Conservation (phyloP, 2,888 invertebrate genomes). For the Drosophila bunnanda region DNA sequence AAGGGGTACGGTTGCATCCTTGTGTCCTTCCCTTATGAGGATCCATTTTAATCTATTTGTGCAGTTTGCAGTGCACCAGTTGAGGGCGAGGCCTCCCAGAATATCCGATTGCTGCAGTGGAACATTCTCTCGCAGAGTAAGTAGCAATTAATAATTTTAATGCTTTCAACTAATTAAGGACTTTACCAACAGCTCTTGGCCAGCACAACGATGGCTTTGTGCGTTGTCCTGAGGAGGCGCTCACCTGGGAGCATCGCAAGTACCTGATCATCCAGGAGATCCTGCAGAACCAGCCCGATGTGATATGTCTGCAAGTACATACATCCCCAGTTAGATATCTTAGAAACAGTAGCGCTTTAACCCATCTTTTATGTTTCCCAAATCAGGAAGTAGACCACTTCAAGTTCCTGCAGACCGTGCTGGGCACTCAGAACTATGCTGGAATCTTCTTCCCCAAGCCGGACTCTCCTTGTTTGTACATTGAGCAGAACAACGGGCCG, state of each 20-base stretch:
- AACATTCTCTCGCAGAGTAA: conserved; percentile 90
- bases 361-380: conserved; percentile 22
- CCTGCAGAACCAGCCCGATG: conserved; percentile 88
- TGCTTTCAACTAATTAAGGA: background rate
- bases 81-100: conserved; percentile 82
- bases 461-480: conserved; percentile 90
- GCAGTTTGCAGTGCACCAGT: conserved; percentile 85
- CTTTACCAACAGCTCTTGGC: conserved; percentile 86
- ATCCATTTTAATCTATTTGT: conserved; percentile 17
- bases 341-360: conserved; percentile 60
- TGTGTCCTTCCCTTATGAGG: background rate
- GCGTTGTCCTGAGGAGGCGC: conserved; percentile 88
- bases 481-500: conserved; percentile 90
- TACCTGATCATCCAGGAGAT: conserved; percentile 90
- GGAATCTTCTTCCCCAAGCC: conserved; percentile 91
- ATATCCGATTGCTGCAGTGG: conserved; percentile 89
- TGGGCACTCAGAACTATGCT: conserved; percentile 88
- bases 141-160: conserved; percentile 40
- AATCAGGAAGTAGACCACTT: conserved; percentile 90
- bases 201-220: conserved; percentile 90
- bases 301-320: conserved; percentile 89
- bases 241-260: conserved; percentile 89
- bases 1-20: conserved; percentile 75
- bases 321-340: background rate
- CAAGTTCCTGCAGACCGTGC: conserved; percentile 87